Evolutionary conservation across 2,113 vertebrate species (phyloP).

Genomic region (Cinclus cinclus): DNA sequence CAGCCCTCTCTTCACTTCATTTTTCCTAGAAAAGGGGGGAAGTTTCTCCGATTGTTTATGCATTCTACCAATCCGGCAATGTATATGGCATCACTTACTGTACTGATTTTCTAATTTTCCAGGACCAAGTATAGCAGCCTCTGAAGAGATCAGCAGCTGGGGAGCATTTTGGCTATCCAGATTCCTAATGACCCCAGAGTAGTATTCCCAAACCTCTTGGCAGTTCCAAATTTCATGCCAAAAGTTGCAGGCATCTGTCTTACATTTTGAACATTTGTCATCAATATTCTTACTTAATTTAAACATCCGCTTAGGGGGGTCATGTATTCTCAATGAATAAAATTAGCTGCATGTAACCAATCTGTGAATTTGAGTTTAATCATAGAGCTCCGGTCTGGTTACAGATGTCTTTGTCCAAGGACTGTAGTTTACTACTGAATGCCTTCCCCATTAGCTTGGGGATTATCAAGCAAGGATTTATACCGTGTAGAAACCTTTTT

Average conservation of each 20-base stretch:
- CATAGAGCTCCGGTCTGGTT: slow-evolving; percentile 63
- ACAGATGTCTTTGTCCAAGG: slow-evolving; percentile 64
- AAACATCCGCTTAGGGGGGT: slow-evolving; percentile 67
- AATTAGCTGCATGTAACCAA: slow-evolving; percentile 68
- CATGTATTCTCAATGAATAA: slow-evolving; percentile 67
- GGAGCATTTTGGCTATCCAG: slow-evolving; percentile 59
- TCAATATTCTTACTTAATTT: slow-evolving; percentile 71
- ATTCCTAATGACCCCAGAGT: slow-evolving; percentile 62
- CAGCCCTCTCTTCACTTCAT: background rate
- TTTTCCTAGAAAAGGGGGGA: background rate
- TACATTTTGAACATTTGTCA: slow-evolving; percentile 71
- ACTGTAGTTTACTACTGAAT: slow-evolving; percentile 62
- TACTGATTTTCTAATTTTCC: slow-evolving; percentile 32
- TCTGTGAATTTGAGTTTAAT: slow-evolving; percentile 70
- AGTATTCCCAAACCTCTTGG: slow-evolving; percentile 62
- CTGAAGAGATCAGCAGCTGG: slow-evolving; percentile 63
- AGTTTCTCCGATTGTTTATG: background rate
- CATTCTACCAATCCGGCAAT: background rate
- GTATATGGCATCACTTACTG: slow-evolving; percentile 1
- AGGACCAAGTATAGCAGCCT: slow-evolving; percentile 22
- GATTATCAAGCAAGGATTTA: slow-evolving; percentile 68
- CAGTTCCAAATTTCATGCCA: slow-evolving; percentile 70
- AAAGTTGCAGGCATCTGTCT: slow-evolving; percentile 67
- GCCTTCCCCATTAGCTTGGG: slow-evolving; percentile 60
- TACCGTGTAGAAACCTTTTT: slow-evolving; percentile 52